Base-by-base conservation (phyloP, 2,113 vertebrate species). In the Cottus gobio region DNA sequence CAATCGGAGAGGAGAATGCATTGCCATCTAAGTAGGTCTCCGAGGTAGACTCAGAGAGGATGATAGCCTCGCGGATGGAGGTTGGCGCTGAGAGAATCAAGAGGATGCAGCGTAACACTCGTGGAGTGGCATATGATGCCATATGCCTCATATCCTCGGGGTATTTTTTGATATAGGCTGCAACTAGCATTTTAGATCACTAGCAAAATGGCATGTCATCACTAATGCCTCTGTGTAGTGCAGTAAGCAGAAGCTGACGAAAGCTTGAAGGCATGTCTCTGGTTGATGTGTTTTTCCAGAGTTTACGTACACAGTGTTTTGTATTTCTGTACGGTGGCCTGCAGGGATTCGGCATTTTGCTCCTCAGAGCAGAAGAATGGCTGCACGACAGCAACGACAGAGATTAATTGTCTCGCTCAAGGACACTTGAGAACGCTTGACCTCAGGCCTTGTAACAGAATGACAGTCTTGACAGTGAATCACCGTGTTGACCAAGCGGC, bases 1-100 rank as follows among this genome's bases (percentile, higher is more conserved):
- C 89, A 91, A 91, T 93, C 64, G 22, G 73, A 75, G 50, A 64
- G 42, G 57, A 48, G 86, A 83, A 68, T 11, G 44, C 74, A 62
- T 48, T 60, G 66, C 69, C 77, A 54, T 88, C 84, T 83, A 85
- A 89, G 88, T 77, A 69, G 80, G 72, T 87, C 83, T 89, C 83
- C 0, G 34, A 86, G 71, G 87, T 85, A 68, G 71, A 81, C 64
- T 82, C 64, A 18, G 36, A 57, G 78, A 73, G 75, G 73, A 82
- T 77, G 75, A 80, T 85, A 46, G 79, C 24, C 54, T 62, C 75
- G 68, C 57, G 46, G 69, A 79, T 82, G 73, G 84, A 87, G 79
- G 82, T 54, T 68, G 64, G 36, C 77, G 70, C 67, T 54, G 61
- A 77, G 36, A 77, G 63, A 85, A 85, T 75, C 42, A 11, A 56